Percentiles rank a stretch among this genome's conserved stretches.
These are phyloP conservation scores for Sebastes itinus DNA, from an alignment of 2,797 vertebrate species.

Conservation along the genomic window DNA sequence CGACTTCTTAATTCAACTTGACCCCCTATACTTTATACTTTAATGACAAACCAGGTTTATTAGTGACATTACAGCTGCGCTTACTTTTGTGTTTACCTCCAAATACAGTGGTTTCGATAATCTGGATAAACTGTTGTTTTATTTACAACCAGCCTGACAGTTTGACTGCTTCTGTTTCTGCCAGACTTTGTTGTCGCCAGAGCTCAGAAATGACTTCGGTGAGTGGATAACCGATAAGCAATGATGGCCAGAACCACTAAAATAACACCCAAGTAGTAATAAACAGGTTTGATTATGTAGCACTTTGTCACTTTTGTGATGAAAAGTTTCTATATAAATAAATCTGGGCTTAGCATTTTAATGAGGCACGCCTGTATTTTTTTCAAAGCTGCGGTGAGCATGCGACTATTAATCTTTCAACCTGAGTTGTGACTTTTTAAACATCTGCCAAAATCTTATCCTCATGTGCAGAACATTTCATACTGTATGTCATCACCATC, in stretches of 20 bases:
- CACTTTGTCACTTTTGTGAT: slow-evolving; percentile 19
- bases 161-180: background rate
- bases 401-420: slow-evolving; percentile 19
- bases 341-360: background rate
- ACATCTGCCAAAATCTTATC: slow-evolving; percentile 4
- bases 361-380: background rate
- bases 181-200: background rate
- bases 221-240: background rate
- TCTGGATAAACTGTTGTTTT: background rate
- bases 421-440: background rate
- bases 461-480: background rate
- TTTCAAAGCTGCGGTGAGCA: background rate
- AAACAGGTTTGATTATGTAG: background rate
- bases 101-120: background rate
- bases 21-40: background rate
- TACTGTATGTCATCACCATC: background rate
- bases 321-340: background rate
- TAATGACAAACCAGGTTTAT: no score
- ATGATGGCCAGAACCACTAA: background rate
- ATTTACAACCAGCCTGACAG: background rate
- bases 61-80: no score
- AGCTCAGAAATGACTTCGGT: background rate
- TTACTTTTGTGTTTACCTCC: background rate
- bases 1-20: background rate
- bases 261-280: background rate